A percentile compares a stretch with the other conserved stretches of the same genome.
Conservation (phyloP, 2,888 invertebrate species). For the Hybos culiciformis region DNA sequence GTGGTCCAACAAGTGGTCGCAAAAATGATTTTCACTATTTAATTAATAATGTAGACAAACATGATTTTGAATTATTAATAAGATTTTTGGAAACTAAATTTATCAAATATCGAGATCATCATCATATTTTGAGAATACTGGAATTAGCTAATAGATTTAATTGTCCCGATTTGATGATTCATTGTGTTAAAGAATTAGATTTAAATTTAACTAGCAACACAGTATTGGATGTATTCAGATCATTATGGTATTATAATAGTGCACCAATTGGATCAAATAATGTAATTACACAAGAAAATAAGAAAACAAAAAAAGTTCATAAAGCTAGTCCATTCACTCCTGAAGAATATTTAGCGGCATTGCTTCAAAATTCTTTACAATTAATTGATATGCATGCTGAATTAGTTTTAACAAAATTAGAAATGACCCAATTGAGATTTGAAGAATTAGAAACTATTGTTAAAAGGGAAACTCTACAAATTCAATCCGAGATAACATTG, state of each 20-base stretch:
- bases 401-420: conserved; percentile 26
- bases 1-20: conserved; percentile 33
- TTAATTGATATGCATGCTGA: conserved; percentile 36
- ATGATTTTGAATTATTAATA: conserved; percentile 32
- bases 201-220: conserved; percentile 31
- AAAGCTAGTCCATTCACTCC: conserved; percentile 26
- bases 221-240: conserved; percentile 32
- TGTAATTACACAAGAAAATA: conserved; percentile 20
- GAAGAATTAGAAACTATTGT: conserved; percentile 35
- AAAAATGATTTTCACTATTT: conserved; percentile 34
- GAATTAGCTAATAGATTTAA: conserved; percentile 34
- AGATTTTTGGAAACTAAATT: conserved; percentile 35
- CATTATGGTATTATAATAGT: conserved; percentile 34
- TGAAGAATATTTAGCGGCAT: conserved; percentile 32
- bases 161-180: conserved; percentile 34
- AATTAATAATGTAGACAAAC: conserved; percentile 32
- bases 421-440: conserved; percentile 29
- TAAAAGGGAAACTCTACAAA: conserved; percentile 31
- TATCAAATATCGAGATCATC: conserved; percentile 32
- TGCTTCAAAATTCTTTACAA: conserved; percentile 33
- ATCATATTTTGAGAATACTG: conserved; percentile 32
- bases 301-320: conserved; percentile 15
- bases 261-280: conserved; percentile 26
- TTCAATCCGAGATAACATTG: conserved; percentile 30
- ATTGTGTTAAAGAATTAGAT: conserved; percentile 35